phyloP scores from a whole-genome alignment of 2,113 vertebrate species.

The Clarias magur region DNA sequence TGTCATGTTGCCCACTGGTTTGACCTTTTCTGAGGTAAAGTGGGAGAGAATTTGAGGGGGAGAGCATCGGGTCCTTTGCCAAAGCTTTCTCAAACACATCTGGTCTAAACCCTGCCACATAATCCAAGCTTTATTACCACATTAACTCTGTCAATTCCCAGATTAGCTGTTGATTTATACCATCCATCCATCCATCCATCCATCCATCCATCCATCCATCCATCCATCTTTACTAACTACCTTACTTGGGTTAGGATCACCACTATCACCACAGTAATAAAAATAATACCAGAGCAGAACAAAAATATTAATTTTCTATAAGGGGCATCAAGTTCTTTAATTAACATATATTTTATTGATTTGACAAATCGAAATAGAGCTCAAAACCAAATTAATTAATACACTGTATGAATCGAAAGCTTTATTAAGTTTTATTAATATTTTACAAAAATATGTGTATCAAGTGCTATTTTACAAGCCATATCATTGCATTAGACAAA shows the following conservation, averaged over 20 bases:
- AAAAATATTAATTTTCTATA: not conserved
- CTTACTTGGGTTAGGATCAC: not conserved
- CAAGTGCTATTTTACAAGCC: not conserved
- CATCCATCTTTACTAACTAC: not conserved
- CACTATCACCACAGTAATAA: not conserved
- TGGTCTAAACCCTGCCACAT: conserved; percentile 10
- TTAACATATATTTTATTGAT: not conserved
- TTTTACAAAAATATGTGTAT: not conserved
- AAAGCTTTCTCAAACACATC: conserved; percentile 36
- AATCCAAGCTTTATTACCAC: not conserved
- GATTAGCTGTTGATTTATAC: too few species aligned
- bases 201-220: not conserved
- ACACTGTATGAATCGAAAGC: not conserved
- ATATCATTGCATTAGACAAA: not conserved
- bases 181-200: not conserved
- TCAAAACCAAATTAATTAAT: not conserved
- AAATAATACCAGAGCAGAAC: not conserved
- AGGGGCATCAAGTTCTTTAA: not conserved
- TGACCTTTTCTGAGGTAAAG: conserved; percentile 30
- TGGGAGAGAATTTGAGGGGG: conserved; percentile 55
- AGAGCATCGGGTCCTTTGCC: conserved; percentile 12
- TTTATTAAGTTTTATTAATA: not conserved
- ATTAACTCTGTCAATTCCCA: not conserved
- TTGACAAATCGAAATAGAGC: not conserved
- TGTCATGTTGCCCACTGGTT: conserved; percentile 35